These are phyloP conservation scores for Lepidonotus clava DNA, from an alignment of 2,888 invertebrate species.

Conservation along the genomic window DNA sequence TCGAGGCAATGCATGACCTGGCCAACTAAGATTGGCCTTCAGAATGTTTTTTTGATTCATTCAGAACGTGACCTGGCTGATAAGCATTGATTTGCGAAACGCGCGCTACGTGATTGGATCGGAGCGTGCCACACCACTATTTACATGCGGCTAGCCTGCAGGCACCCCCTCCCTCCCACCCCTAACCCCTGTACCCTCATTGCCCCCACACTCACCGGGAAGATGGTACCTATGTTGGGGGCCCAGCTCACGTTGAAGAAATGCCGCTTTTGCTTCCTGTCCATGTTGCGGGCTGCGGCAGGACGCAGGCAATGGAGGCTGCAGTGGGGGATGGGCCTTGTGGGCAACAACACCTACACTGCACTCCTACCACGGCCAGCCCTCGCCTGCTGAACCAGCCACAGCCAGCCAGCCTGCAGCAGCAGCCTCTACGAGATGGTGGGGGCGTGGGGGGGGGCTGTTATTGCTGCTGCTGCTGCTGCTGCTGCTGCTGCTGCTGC, in stretches of 20 bases:
- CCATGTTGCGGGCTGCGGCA: not conserved
- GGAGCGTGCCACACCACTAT: too few species aligned
- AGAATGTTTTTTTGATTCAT: too few species aligned
- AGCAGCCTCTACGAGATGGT: not conserved
- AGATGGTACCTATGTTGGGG: not conserved
- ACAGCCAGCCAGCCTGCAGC: not conserved
- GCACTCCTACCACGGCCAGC: not conserved
- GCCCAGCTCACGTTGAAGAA: constrained; percentile 27
- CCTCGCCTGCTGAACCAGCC: not conserved
- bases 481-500: not conserved
- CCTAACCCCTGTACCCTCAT: not conserved
- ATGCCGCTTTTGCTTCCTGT: constrained; percentile 27
- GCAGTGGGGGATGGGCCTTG: not conserved
- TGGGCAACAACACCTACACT: too few species aligned
- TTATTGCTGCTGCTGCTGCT: not conserved
- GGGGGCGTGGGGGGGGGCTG: not conserved
- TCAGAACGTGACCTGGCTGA: too few species aligned
- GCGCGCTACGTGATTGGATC: too few species aligned
- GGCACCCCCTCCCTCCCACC: not conserved
- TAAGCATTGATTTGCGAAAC: too few species aligned
- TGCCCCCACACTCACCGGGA: not conserved
- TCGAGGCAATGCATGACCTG: not conserved
- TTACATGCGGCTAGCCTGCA: not conserved
- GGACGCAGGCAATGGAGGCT: not conserved
- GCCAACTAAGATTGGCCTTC: not conserved